Base-by-base conservation (phyloP, 2,888 invertebrate genomes). In the Helleia helle region DNA sequence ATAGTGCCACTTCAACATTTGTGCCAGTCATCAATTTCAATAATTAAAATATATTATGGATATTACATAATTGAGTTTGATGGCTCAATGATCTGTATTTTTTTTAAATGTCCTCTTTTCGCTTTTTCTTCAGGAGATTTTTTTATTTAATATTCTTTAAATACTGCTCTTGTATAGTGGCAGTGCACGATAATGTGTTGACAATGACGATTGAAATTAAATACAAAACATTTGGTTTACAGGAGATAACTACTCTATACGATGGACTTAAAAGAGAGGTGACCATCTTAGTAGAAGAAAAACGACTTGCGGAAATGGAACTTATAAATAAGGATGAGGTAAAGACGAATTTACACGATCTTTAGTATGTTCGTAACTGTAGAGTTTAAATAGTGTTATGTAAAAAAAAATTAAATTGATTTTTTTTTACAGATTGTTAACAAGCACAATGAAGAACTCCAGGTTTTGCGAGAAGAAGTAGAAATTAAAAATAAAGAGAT, bases 261-360 rank as follows among this genome's bases (percentile, higher is more conserved):
- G 49, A 54, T 5, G 43, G 42, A n/a, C 34, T 55, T 3, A 44
- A 50, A 7, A 42, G 39, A 6, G 45, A 54, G 17, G 36, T 53
- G 8, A 34, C 34, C 12, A 24, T 4, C 7, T 38, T 55, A 1
- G 44, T 36, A 4, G 41, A 52, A 2, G 44, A 52, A 11, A 54
- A 50, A 7, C 42, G 46, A n/a, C 38, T 31, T 2, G 34, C 55
- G 5, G 40, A 51, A 29, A 44, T 42, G 1, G 46, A 50, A 2
- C 30, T 56, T 1, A 28, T 30, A 3, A 36, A 48, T 6, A 55
- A 51, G 29, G 45, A 50, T 29, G 41, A 50, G 51, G 65, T 62
- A 48, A 4, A 18, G 6, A 18, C 6, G 18, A 18, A n/a, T 26
- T 9, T 9, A 11, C 9, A 26, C 3, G 5, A 2, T 28, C 4